Percentiles rank a stretch among this genome's conserved stretches.
These are phyloP conservation scores for Phalacrocorax pelagicus DNA, from an alignment of 2,113 vertebrate genomes.

Conservation along the genomic window DNA sequence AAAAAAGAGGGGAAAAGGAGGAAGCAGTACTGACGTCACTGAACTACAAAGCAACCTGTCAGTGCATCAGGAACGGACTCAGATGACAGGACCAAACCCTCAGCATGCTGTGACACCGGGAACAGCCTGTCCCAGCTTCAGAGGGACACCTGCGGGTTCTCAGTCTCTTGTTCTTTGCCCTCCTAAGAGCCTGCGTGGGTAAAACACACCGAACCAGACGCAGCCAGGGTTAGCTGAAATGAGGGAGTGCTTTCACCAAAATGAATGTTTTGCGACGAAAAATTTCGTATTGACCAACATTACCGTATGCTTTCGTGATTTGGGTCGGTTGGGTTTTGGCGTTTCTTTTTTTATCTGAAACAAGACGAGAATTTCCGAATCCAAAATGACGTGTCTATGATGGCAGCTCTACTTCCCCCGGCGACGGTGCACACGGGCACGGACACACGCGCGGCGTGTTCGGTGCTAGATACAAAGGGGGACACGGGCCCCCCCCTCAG, in stretches of 20 bases:
- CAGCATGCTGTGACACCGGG: not conserved
- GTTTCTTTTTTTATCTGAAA: not conserved
- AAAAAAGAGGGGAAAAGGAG: accelerated
- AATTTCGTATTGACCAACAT: accelerated
- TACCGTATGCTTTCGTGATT: too few relatives aligned
- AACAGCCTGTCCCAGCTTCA: not conserved
- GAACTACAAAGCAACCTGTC: not conserved
- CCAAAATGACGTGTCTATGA: accelerated
- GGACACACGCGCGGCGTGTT: accelerated
- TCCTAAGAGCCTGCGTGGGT: not conserved
- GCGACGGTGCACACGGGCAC: not conserved
- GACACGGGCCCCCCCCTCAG: too few relatives aligned
- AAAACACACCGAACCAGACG: not conserved
- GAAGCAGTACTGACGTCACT: not conserved
- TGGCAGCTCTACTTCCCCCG: not conserved
- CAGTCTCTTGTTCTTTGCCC: not conserved
- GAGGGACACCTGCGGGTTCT: not conserved
- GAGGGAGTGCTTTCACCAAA: not conserved
- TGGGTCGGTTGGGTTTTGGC: not conserved
- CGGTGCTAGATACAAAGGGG: too few relatives aligned
- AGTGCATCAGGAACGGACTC: not conserved
- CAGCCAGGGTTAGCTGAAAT: not conserved
- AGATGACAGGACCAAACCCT: not conserved
- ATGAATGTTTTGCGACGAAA: not conserved
- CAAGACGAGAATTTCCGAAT: not conserved